Percentiles rank a stretch among this genome's conserved stretches.
phyloP scores from a whole-genome alignment of 2,113 vertebrate species.

The Cheirogaleus medius region DNA sequence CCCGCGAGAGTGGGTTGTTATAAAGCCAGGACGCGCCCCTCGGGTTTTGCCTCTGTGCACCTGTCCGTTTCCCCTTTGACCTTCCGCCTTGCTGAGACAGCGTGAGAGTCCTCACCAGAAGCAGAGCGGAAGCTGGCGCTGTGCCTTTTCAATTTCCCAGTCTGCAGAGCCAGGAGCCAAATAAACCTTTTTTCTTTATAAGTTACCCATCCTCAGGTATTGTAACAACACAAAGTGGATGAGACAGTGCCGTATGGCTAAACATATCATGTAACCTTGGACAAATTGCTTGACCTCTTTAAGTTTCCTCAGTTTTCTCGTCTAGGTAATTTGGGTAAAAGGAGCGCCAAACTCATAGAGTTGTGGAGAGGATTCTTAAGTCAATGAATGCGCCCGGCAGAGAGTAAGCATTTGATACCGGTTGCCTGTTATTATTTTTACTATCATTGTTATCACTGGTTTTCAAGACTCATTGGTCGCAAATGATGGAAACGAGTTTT shows the following conservation, averaged over 20 bases:
- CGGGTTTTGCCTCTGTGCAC: background rate
- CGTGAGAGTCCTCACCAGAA: too few species aligned
- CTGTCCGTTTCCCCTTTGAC: background rate
- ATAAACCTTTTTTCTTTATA: background rate
- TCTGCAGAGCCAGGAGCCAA: background rate
- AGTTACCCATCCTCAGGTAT: background rate
- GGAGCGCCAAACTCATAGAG: background rate
- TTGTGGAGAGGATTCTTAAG: background rate
- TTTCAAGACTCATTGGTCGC: background rate
- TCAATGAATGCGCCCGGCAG: background rate
- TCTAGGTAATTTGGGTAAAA: background rate
- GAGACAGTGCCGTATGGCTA: background rate
- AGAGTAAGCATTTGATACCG: background rate
- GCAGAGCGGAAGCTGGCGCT: background rate
- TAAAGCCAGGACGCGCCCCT: background rate
- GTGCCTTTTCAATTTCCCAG: background rate
- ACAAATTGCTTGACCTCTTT: background rate
- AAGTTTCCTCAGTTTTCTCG: background rate
- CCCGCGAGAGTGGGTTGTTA: background rate
- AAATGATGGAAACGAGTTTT: background rate
- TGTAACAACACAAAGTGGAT: background rate
- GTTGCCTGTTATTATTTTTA: background rate
- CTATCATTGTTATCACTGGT: background rate
- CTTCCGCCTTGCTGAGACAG: background rate
- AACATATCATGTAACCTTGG: background rate